Evolutionary conservation across 2,888 invertebrate genomes (phyloP).

Genomic region (Diarsia rubi): DNA sequence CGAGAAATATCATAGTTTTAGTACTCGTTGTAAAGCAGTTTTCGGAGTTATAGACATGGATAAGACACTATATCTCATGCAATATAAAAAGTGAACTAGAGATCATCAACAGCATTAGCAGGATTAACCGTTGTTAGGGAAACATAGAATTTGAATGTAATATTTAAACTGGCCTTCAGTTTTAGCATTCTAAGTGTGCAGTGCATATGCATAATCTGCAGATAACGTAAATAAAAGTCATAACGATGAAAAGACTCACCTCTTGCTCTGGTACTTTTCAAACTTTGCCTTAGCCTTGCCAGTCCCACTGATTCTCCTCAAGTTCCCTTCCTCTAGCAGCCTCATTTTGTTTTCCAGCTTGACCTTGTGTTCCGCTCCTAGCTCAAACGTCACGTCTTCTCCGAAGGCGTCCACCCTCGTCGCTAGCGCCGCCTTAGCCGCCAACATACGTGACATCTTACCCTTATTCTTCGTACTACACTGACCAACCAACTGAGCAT

Average conservation of each 20-base stretch:
- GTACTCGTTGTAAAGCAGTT: not conserved
- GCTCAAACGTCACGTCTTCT: slow-evolving; percentile 95
- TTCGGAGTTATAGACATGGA: too few species aligned
- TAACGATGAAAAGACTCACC: slow-evolving; percentile 81
- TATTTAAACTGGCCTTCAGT: not conserved
- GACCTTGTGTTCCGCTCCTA: slow-evolving; percentile 97
- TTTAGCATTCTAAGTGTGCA: not conserved
- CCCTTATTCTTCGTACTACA: slow-evolving; percentile 98
- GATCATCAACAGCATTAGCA: not conserved
- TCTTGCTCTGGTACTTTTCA: slow-evolving; percentile 97
- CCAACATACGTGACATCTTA: slow-evolving; percentile 98
- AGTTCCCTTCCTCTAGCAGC: slow-evolving; percentile 96
- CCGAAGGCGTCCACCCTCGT: slow-evolving; percentile 99
- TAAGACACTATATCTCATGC: not conserved
- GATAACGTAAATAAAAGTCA: not conserved
- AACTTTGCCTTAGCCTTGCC: slow-evolving; percentile 97
- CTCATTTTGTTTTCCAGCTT: slow-evolving; percentile 95
- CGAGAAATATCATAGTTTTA: slow-evolving; percentile 12
- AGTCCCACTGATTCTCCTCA: slow-evolving; percentile 96
- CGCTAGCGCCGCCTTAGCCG: slow-evolving; percentile 98
- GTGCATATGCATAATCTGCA: not conserved
- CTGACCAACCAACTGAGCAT: slow-evolving; percentile 98
- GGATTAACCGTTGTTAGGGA: too few species aligned
- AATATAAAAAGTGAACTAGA: not conserved
- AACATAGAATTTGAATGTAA: too few species aligned